phyloP scores from a whole-genome alignment of 2,797 vertebrate species.

The Fratercula arctica region DNA sequence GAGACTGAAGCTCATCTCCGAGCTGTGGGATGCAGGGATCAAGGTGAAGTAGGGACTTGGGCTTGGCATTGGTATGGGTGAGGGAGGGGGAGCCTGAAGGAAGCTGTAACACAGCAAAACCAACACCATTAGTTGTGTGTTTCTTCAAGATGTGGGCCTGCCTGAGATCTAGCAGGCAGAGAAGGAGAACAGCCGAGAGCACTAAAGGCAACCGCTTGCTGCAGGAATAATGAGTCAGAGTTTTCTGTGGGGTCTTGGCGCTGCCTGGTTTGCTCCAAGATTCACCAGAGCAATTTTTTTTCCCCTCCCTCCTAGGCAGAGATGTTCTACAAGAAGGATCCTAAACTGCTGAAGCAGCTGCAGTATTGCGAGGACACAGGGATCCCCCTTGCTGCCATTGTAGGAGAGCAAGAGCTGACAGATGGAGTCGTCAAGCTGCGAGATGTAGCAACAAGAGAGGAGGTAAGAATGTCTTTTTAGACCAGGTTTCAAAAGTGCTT shows the following conservation, averaged over 20 bases:
- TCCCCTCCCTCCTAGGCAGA: constrained; percentile 81
- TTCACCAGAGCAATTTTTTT: background rate
- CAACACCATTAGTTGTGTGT: background rate
- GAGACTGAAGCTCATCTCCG: constrained; percentile 83
- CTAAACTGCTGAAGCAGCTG: constrained; percentile 91
- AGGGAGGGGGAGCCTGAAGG: background rate
- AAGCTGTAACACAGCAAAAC: background rate
- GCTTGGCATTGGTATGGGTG: background rate
- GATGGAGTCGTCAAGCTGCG: constrained; percentile 89
- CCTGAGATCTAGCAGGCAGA: background rate
- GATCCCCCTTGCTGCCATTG: constrained; percentile 91
- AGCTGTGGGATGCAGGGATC: constrained; percentile 90
- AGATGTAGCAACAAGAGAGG: constrained; percentile 83
- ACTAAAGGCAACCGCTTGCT: background rate
- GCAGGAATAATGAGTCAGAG: background rate
- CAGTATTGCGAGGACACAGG: constrained; percentile 89
- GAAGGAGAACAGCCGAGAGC: background rate
- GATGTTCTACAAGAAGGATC: constrained; percentile 91
- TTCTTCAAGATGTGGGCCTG: background rate
- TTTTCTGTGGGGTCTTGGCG: background rate
- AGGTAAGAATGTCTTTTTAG: constrained; percentile 77
- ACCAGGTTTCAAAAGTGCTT: background rate
- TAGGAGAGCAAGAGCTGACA: constrained; percentile 91
- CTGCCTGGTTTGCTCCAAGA: background rate
- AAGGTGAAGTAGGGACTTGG: constrained; percentile 80